Evolutionary conservation across 2,888 invertebrate genomes (phyloP).

Genomic region (Thymelicus lineola): DNA sequence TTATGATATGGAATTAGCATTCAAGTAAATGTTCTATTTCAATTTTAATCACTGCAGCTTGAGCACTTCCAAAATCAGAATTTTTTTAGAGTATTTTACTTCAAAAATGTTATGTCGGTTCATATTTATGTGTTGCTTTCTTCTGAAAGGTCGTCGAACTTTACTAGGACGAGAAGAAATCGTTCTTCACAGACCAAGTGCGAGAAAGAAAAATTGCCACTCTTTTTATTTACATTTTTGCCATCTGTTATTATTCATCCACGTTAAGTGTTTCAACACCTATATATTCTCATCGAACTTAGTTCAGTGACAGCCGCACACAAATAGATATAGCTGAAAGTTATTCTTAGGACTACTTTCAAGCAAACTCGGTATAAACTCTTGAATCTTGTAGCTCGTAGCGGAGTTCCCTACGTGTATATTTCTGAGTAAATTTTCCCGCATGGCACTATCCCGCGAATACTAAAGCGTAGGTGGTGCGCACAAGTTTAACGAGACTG

Average conservation of each 20-base stretch:
- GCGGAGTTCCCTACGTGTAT: not conserved
- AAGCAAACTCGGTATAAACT: conserved; percentile 6
- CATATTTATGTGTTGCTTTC: not conserved
- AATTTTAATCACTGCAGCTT: not conserved
- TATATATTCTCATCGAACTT: not conserved
- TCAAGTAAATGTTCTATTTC: not conserved
- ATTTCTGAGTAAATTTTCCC: not conserved
- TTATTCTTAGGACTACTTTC: not conserved
- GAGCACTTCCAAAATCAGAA: not conserved
- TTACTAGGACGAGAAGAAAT: too few relatives aligned
- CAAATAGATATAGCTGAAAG: not conserved
- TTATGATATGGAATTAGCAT: not conserved
- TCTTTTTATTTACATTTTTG: too few relatives aligned
- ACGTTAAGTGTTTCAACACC: too few relatives aligned
- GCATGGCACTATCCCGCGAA: not conserved
- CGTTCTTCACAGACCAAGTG: too few relatives aligned
- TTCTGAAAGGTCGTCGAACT: not conserved
- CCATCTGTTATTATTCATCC: too few relatives aligned
- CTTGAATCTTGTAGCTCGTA: not conserved
- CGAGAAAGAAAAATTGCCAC: too few relatives aligned
- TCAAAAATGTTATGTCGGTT: not conserved
- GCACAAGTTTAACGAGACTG: conserved; percentile 19
- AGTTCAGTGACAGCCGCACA: not conserved
- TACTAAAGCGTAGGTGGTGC: conserved; percentile 15
- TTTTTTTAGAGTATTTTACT: too few relatives aligned